These are phyloP conservation scores for Chrysocyon brachyurus DNA, from an alignment of 2,797 vertebrate species.

Conservation along the genomic window DNA sequence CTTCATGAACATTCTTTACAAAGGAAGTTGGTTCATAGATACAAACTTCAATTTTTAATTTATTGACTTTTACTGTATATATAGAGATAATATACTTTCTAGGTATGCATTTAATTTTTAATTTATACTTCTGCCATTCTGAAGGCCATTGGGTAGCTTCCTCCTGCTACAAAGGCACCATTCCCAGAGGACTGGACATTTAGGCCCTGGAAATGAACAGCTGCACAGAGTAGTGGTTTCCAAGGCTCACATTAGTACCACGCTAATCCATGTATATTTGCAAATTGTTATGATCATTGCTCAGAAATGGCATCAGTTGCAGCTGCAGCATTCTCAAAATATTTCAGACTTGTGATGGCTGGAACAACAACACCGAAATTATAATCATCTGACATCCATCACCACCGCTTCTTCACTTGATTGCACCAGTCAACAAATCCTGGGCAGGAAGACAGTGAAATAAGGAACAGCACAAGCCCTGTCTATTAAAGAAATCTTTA, in stretches of 20 bases:
- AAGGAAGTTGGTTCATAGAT: neutral
- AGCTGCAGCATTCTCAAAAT: conserved; percentile 76
- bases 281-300: conserved; percentile 75
- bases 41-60: conserved; percentile 62
- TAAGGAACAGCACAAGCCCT: neutral
- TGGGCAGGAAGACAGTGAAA: conserved; percentile 15
- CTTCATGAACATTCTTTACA: neutral
- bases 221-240: conserved; percentile 50
- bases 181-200: conserved; percentile 37
- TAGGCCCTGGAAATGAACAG: conserved; percentile 3
- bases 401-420: conserved; percentile 57
- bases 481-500: neutral
- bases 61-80: neutral
- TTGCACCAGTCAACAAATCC: conserved; percentile 39
- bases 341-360: conserved; percentile 77
- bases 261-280: conserved; percentile 78
- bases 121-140: conserved; percentile 15
- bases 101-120: neutral
- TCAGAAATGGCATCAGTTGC: conserved; percentile 76
- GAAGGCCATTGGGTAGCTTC: neutral
- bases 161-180: neutral
- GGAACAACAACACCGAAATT: conserved; percentile 78
- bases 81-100: neutral
- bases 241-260: conserved; percentile 56
- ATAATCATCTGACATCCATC: conserved; percentile 70